Percentiles rank a stretch among this genome's conserved stretches.
Conservation (phyloP, 1,140 invertebrate genomes). For the Helicorthomorpha holstii region DNA sequence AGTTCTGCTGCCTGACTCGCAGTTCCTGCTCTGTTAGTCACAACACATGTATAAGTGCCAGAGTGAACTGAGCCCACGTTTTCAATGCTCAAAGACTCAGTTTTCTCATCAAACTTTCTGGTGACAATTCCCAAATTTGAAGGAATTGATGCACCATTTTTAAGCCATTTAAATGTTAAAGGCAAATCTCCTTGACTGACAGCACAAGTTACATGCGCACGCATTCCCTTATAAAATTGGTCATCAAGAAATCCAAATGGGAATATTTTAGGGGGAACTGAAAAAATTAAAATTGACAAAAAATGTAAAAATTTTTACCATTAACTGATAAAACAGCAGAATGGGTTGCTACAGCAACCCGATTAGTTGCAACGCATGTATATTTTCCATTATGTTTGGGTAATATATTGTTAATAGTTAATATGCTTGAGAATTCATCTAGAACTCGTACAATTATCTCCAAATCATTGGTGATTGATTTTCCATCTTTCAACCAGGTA, state of each 20-base stretch:
- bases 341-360: conserved; percentile 22
- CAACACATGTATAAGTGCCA: conserved; percentile 75
- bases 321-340: conserved; percentile 27
- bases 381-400: conserved; percentile 21
- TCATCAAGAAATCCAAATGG: conserved; percentile 37
- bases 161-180: conserved; percentile 56
- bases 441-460: conserved; percentile 17
- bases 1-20: conserved; percentile 24
- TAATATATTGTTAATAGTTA: conserved; percentile 24
- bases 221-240: conserved; percentile 25
- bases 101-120: conserved; percentile 62
- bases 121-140: conserved; percentile 33
- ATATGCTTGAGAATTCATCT: conserved; percentile 9
- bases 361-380: conserved; percentile 19
- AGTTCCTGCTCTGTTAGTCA: conserved; percentile 30
- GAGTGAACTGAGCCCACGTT: conserved; percentile 61
- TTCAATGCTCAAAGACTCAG: conserved; percentile 71
- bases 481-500: conserved; percentile 31
- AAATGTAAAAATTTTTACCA: conserved; percentile 22
- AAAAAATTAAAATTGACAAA: conserved; percentile 23
- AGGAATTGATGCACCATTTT: conserved; percentile 45
- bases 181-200: conserved; percentile 87
- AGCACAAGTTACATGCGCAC: conserved; percentile 59
- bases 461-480: not conserved
- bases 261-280: conserved; percentile 31